Percentiles rank a stretch among this genome's conserved stretches.
These are phyloP conservation scores for Ormia ochracea DNA, from an alignment of 2,888 invertebrate genomes.

Conservation along the genomic window DNA sequence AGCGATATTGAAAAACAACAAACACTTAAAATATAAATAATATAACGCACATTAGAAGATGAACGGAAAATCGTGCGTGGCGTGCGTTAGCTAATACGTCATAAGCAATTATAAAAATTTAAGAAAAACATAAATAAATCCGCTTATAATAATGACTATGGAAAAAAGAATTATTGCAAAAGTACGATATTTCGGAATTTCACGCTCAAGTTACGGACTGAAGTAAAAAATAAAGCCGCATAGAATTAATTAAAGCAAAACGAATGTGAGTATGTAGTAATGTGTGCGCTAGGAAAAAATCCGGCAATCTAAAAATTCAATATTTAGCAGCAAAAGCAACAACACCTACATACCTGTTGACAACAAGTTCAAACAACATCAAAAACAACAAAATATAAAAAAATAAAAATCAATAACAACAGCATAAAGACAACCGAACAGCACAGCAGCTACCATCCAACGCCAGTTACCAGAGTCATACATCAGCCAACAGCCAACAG, in stretches of 20 bases:
- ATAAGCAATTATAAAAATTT: constrained; percentile 39
- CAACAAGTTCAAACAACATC: constrained; percentile 62
- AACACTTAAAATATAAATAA: constrained; percentile 6
- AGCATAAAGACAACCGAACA: constrained; percentile 43
- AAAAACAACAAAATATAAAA: constrained; percentile 25
- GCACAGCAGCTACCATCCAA: constrained; percentile 48
- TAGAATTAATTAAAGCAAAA: not conserved
- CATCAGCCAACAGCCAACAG: constrained; percentile 59
- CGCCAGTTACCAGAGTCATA: constrained; percentile 53
- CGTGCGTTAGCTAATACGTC: constrained; percentile 53
- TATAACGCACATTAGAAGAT: constrained; percentile 39
- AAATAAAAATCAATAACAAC: constrained; percentile 30
- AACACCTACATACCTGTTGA: constrained; percentile 65
- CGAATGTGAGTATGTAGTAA: constrained; percentile 4
- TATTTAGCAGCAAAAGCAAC: constrained; percentile 68
- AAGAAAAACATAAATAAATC: not conserved
- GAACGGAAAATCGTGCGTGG: constrained; percentile 55
- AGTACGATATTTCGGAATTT: too few relatives aligned
- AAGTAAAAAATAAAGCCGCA: not conserved
- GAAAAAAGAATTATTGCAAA: constrained; percentile 1
- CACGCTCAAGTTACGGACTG: not conserved
- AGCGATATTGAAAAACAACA: constrained; percentile 35
- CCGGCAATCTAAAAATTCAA: constrained; percentile 57
- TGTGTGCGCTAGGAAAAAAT: constrained; percentile 47
- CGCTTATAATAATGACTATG: constrained; percentile 5